These are phyloP conservation scores for Pterophyllum scalare DNA, from an alignment of 2,113 vertebrate species.

Conservation along the genomic window DNA sequence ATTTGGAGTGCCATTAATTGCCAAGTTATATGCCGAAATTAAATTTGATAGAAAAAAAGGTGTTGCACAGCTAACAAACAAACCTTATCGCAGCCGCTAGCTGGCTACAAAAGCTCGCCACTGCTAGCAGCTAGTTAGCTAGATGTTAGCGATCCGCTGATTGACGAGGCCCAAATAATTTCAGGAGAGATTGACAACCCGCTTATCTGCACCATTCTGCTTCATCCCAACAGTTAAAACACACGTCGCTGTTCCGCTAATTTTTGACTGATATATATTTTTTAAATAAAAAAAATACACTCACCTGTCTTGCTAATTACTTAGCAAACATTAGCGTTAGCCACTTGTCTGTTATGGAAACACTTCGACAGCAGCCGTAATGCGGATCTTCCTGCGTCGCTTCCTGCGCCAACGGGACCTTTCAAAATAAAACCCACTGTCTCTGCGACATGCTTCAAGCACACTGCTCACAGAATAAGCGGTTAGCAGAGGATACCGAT, in stretches of 20 bases:
- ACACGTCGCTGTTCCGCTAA: not conserved
- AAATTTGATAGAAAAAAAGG: not conserved
- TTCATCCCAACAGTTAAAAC: not conserved
- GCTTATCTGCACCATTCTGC: not conserved
- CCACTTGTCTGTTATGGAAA: slow-evolving; percentile 79
- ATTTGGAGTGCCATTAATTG: no score
- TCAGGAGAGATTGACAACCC: slow-evolving; percentile 46
- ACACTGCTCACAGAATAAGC: not conserved
- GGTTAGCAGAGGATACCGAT: not conserved
- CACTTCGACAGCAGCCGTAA: slow-evolving; percentile 70
- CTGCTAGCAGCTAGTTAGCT: slow-evolving; percentile 51
- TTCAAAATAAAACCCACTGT: slow-evolving; percentile 69
- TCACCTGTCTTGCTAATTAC: slow-evolving; percentile 69
- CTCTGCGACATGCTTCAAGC: not conserved
- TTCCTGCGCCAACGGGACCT: slow-evolving; percentile 17
- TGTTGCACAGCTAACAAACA: slow-evolving; percentile 68
- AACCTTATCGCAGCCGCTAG: slow-evolving; percentile 34
- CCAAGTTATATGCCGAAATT: not conserved
- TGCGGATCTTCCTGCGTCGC: slow-evolving; percentile 75
- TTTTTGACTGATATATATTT: not conserved
- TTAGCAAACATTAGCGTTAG: slow-evolving; percentile 82
- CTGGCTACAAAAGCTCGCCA: slow-evolving; percentile 50
- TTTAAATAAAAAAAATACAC: slow-evolving; percentile 39
- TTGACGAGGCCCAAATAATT: slow-evolving; percentile 54
- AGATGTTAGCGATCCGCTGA: slow-evolving; percentile 38